Evolutionary conservation across 2,113 vertebrate genomes (phyloP), one percentile per base, ranked within the genome.

Genomic region (Tachuris rubrigastra): DNA sequence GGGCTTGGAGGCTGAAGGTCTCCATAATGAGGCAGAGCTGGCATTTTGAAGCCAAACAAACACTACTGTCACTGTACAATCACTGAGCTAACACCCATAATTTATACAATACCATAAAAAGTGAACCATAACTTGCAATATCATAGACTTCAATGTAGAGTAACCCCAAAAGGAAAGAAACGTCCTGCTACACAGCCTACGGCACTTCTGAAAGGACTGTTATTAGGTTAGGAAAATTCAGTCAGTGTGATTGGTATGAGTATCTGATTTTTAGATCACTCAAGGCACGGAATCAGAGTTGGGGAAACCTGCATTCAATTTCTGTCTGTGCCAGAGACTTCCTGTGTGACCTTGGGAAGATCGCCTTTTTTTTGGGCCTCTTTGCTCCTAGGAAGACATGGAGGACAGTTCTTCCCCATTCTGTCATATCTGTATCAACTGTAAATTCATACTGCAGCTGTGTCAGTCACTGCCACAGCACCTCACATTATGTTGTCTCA

Each of bases 191-290:
- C 35, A 35, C 12, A 71, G 24, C 85, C 52, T 80, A 52, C 5
- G 3, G 63, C 67, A 84, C 4, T 68, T 77, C 79, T 90, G 52
- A 84, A 91, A 86, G 15, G 22, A 83, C 35, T 12, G 18, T 55
- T 87, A 77, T 88, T 71, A 90, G 33, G 55, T 84, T 72, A 90
- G 47, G 72, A 94, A 94, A 94, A 80, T 77, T 47, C 82, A 90
- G 42, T 69, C 89, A 77, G 10, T 14, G 24, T 25, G 39, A 92
- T 80, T 71, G 75, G 27, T 84, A 71, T 30, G 35, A 91, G 41
- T 84, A 89, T 65, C 56, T 73, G 50, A 50, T 66, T 75, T 95
- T 94, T 87, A 89, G 25, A 87, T 89, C 56, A 89, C 56, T 86
- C 80, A 46, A 90, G 42, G 52, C 60, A 42, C 44, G 81, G 76